Percentiles rank a stretch among this genome's conserved stretches.
phyloP scores from a whole-genome alignment of 2,888 invertebrate species.

The Acanthacorydalis orientalis region DNA sequence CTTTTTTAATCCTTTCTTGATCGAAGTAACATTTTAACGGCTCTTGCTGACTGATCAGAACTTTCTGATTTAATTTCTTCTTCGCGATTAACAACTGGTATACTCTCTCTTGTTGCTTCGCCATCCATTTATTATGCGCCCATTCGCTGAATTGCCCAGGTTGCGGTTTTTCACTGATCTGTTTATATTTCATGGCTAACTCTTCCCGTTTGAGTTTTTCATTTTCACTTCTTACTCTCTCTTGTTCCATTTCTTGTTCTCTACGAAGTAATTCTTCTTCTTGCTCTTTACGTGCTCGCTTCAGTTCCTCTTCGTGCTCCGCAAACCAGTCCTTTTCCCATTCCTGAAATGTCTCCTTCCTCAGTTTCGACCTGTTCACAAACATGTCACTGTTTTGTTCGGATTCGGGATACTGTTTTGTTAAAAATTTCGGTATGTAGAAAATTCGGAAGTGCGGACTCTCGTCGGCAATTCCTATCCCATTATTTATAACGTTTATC shows the following conservation, averaged over 20 bases:
- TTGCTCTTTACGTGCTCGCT: conserved; percentile 19
- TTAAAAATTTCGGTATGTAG: conserved; percentile 36
- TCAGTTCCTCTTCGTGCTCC: conserved; percentile 24
- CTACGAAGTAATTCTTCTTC: conserved; percentile 25
- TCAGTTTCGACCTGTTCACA: conserved; percentile 33
- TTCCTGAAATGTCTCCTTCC: conserved; percentile 30
- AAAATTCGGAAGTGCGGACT: conserved; percentile 52
- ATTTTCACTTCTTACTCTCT: conserved; percentile 24
- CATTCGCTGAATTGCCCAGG: conserved; percentile 17
- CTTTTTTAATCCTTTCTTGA: conserved; percentile 37
- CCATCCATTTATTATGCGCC: conserved; percentile 38
- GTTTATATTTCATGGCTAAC: conserved; percentile 8
- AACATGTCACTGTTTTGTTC: conserved; percentile 29
- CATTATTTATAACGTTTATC: conserved; percentile 35
- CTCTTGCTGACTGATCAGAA: conserved; percentile 39
- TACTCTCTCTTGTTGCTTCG: conserved; percentile 46
- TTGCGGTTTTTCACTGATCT: conserved; percentile 11
- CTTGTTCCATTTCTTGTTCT: conserved; percentile 25
- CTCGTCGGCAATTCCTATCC: conserved; percentile 49
- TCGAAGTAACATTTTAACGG: conserved; percentile 40
- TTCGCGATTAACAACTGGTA: conserved; percentile 43
- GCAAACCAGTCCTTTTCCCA: conserved; percentile 47
- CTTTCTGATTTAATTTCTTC: conserved; percentile 41
- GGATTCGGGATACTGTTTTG: too few species aligned
- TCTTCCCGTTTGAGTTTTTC: conserved; percentile 9